These are phyloP conservation scores for Rhea americana DNA, from an alignment of 2,113 vertebrate genomes.

Conservation along the genomic window DNA sequence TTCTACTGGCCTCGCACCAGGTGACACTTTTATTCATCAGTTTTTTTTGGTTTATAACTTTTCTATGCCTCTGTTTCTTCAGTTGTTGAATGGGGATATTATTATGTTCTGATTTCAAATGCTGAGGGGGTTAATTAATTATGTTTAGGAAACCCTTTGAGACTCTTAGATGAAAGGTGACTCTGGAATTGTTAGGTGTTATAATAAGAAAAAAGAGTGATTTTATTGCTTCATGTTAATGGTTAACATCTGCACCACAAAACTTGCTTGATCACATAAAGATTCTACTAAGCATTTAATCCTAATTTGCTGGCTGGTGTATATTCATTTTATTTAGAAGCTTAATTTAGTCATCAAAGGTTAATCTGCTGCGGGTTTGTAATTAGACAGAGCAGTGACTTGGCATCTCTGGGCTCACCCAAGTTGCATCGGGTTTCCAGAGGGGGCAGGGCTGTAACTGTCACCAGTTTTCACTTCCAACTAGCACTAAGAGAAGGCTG, in stretches of 20 bases:
- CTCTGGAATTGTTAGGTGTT: slow-evolving; percentile 64
- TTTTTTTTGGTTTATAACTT: background rate
- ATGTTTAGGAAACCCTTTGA: slow-evolving; percentile 59
- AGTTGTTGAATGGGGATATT: slow-evolving; percentile 11
- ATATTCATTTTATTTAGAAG: slow-evolving; percentile 76
- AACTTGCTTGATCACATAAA: slow-evolving; percentile 71
- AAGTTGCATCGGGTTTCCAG: slow-evolving; percentile 12
- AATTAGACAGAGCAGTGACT: slow-evolving; percentile 69
- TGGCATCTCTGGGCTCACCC: slow-evolving; percentile 61
- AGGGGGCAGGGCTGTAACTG: slow-evolving; percentile 6
- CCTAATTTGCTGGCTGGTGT: slow-evolving; percentile 71
- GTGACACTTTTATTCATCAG: no score
- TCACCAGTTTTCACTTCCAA: slow-evolving; percentile 19
- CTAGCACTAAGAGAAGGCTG: background rate
- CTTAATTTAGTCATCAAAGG: slow-evolving; percentile 76
- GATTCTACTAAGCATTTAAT: slow-evolving; percentile 70
- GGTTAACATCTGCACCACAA: slow-evolving; percentile 71
- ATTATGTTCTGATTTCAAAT: slow-evolving; percentile 3
- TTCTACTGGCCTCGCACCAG: background rate
- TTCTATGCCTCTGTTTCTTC: slow-evolving; percentile 13
- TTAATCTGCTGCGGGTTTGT: slow-evolving; percentile 70
- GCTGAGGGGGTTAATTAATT: slow-evolving; percentile 65
- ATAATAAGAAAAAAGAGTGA: slow-evolving; percentile 66
- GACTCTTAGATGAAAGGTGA: slow-evolving; percentile 59
- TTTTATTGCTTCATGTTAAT: slow-evolving; percentile 69